Evolutionary conservation across 1,140 invertebrate species (phyloP).

Genomic region (Zaprionus camerounensis): DNA sequence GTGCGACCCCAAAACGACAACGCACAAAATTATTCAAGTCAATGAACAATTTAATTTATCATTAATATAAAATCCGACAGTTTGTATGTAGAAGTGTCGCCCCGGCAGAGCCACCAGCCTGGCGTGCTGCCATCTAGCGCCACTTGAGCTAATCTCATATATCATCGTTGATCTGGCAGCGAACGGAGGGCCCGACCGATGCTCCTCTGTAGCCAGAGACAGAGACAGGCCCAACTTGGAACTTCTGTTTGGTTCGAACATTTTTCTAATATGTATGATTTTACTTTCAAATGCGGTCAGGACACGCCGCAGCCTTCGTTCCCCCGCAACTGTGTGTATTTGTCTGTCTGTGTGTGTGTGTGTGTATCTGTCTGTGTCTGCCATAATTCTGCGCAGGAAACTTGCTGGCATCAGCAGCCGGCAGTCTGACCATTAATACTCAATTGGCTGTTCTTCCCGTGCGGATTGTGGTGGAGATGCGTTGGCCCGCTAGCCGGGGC

Average conservation of each 20-base stretch:
- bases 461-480: conserved; percentile 68
- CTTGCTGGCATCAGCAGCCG: conserved; percentile 75
- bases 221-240: neutral
- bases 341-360: conserved; percentile 1
- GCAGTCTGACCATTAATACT: conserved; percentile 81
- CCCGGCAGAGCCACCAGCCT: conserved; percentile 44
- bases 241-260: conserved; percentile 41
- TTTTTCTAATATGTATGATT: conserved; percentile 81
- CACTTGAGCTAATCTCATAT: conserved; percentile 80
- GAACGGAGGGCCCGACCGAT: conserved; percentile 19
- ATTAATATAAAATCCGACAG: conserved; percentile 82
- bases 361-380: conserved; percentile 17
- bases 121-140: conserved; percentile 75
- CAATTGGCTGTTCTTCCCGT: conserved; percentile 82
- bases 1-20: conserved; percentile 60
- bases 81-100: conserved; percentile 63
- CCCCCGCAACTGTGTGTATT: neutral
- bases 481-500: neutral
- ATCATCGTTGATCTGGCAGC: conserved; percentile 69
- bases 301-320: neutral
- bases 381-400: conserved; percentile 75
- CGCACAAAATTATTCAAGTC: conserved; percentile 82
- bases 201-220: too few relatives aligned
- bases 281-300: conserved; percentile 77
- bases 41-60: conserved; percentile 83